Conservation (phyloP, 2,113 vertebrate genomes). For the Myxocyprinus asiaticus region DNA sequence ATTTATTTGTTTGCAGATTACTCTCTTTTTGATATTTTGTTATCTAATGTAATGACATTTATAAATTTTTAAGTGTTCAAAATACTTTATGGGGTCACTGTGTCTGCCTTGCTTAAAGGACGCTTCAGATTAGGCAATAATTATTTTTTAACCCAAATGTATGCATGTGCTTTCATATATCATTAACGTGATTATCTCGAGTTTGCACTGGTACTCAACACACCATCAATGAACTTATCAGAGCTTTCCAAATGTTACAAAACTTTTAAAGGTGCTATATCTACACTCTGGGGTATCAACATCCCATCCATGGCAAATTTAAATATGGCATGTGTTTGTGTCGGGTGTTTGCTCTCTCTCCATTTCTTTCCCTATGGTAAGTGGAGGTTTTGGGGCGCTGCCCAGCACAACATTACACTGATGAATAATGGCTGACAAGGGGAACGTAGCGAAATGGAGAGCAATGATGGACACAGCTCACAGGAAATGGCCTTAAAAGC, state of each 20-base stretch:
- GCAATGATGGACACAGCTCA: slow-evolving; percentile 41
- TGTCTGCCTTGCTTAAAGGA: no score
- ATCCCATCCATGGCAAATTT: slow-evolving; percentile 8
- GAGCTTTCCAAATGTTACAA: not conserved
- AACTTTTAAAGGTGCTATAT: not conserved
- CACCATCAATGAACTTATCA: no score
- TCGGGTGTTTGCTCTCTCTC: slow-evolving; percentile 48
- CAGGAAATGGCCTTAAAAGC: slow-evolving; percentile 54
- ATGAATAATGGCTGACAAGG: slow-evolving; percentile 50
- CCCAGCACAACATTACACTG: slow-evolving; percentile 48
- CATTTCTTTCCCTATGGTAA: slow-evolving; percentile 45
- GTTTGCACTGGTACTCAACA: no score
- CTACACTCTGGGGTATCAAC: not conserved
- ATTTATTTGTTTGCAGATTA: no score
- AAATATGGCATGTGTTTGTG: slow-evolving; percentile 19
- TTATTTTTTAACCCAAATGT: no score
- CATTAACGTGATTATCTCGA: no score
- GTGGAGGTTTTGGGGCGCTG: slow-evolving; percentile 46
- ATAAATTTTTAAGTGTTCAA: no score
- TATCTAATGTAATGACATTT: no score
- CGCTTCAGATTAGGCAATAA: no score
- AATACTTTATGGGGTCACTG: no score
- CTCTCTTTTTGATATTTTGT: no score
- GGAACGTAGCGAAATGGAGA: slow-evolving; percentile 28
- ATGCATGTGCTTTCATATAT: no score